A percentile compares a stretch with the other conserved stretches of the same genome.
phyloP scores from a whole-genome alignment of 2,888 invertebrate species.

The Anorthoa munda region DNA sequence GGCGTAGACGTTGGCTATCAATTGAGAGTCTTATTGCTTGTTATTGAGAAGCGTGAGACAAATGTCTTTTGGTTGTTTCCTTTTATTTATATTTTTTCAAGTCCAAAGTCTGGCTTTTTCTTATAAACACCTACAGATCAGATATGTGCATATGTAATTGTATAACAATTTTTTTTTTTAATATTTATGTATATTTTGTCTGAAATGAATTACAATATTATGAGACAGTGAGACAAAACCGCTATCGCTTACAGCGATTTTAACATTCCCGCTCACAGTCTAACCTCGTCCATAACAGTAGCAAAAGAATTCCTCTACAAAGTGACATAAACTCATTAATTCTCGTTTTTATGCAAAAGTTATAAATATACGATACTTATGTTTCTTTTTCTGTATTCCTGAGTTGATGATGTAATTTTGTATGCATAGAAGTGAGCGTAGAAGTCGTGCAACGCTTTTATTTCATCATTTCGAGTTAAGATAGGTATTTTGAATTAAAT shows the following conservation, averaged over 20 bases:
- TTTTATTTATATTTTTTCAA: background rate
- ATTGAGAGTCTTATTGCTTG: background rate
- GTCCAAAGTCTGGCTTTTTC: too few species aligned
- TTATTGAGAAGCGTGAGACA: slow-evolving; percentile 13
- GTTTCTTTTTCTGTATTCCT: slow-evolving; percentile 21
- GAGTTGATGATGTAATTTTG: slow-evolving; percentile 22
- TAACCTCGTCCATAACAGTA: slow-evolving; percentile 9
- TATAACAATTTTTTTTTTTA: too few species aligned
- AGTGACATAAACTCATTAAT: slow-evolving; percentile 19
- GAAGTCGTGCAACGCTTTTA: background rate
- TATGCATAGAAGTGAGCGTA: slow-evolving; percentile 34
- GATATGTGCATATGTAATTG: too few species aligned
- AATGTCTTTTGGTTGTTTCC: background rate
- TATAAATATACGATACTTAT: slow-evolving; percentile 30
- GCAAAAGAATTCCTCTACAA: slow-evolving; percentile 12
- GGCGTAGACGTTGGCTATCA: background rate
- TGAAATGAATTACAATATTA: too few species aligned
- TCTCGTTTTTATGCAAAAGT: slow-evolving; percentile 29
- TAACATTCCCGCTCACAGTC: slow-evolving; percentile 3
- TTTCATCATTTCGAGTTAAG: slow-evolving; percentile 21
- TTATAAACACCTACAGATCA: too few species aligned
- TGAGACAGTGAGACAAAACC: background rate
- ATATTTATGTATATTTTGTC: too few species aligned
- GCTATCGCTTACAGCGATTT: slow-evolving; percentile 5
- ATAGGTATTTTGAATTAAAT: background rate